phyloP scores from a whole-genome alignment of 2,797 vertebrate genomes.

The Anguilla obscura region DNA sequence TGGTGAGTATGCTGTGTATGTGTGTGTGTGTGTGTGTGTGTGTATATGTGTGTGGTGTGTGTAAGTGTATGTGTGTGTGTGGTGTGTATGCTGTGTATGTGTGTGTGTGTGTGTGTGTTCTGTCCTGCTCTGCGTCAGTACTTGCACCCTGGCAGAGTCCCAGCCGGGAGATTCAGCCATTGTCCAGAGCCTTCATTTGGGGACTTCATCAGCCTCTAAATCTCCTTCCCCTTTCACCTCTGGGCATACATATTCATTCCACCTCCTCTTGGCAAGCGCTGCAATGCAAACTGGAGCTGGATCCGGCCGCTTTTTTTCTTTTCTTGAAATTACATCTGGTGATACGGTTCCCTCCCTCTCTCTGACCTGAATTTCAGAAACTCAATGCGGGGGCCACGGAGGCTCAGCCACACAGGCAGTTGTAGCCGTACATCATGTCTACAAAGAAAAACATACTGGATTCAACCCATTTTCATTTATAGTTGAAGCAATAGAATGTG shows the following conservation, averaged over 20 bases:
- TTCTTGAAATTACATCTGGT: conserved; percentile 20
- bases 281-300: not conserved
- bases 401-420: not conserved
- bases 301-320: not conserved
- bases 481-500: not conserved
- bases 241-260: conserved; percentile 16
- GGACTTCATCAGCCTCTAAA: conserved; percentile 25
- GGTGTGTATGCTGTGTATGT: not conserved
- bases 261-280: conserved; percentile 6
- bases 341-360: conserved; percentile 19
- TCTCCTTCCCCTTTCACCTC: conserved; percentile 22
- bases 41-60: not conserved
- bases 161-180: not conserved
- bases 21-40: not conserved
- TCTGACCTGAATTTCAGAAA: conserved; percentile 6
- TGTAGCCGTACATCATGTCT: not conserved
- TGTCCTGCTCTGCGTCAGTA: not conserved
- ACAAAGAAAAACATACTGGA: not conserved
- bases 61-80: not conserved
- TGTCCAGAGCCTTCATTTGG: conserved; percentile 1
- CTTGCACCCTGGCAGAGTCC: not conserved
- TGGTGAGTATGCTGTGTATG: not conserved
- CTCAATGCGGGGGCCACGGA: not conserved
- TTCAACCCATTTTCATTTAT: conserved; percentile 4
- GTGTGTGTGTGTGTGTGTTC: not conserved